Base-by-base conservation (phyloP, 2,888 invertebrate species). In the Lasioglossum villosulum region DNA sequence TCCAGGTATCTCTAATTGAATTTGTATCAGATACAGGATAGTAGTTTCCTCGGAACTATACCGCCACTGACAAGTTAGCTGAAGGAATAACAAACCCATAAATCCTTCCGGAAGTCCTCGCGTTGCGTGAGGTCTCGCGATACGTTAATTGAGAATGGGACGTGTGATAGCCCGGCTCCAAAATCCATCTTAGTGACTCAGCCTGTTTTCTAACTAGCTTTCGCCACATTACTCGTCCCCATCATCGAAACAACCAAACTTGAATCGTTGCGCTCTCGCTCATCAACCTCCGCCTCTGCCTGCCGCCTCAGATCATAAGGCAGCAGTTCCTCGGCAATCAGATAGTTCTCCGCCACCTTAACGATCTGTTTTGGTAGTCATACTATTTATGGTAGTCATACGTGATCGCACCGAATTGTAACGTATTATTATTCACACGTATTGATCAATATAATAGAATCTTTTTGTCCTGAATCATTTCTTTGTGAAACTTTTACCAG, bases 61-160 rank as follows among this genome's bases (percentile, higher is more conserved):
- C 16, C 16, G 30, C 63, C 16, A 30, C 30, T 63, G 2, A 14
- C 63, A 30, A 27, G 63, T 63, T 63, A 63, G 63, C 16, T 6
- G 16, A 16, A 16, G 63, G 63, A 63, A 63, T 63, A 37, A 39
- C 45, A 39, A 63, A 10, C 52, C 39, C 10, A 6, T 63, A 63
- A 63, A 63, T 63, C 63, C 63, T 63, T 63, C 30, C 14, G 42
- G 42, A 73, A 30, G 39, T 42, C 30, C 23, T 14, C 16, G 30
- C 63, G 63, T 63, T 63, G 30, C 63, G 63, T 63, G 63, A 30
- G 63, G 63, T 16, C 63, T 27, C 63, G 10, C 42, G 42, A 42
- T 45, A 42, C 73, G 73, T 73, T 73, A 30, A 73, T 73, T 73
- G 42, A 56, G 66, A 86, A 79, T 77, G 63, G 84, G 80, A 81